These are phyloP conservation scores for Caenorhabditis japonica DNA, from an alignment of 2,888 invertebrate genomes.

Conservation along the genomic window DNA sequence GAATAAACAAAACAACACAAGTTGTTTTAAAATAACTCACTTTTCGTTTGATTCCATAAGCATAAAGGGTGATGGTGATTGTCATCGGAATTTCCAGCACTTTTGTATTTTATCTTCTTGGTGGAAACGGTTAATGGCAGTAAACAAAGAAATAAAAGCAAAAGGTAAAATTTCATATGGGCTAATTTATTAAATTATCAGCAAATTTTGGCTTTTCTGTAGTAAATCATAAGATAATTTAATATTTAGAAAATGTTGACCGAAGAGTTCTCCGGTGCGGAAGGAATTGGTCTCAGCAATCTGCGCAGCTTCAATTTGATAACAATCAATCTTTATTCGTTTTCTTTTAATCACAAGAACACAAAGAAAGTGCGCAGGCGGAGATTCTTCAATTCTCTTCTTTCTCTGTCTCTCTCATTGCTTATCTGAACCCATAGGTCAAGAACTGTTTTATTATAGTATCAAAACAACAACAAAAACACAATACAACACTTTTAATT, in stretches of 20 bases:
- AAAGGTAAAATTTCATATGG: slow-evolving; percentile 33
- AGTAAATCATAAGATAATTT: not conserved
- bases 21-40: slow-evolving; percentile 4
- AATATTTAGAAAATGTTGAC: slow-evolving; percentile 25
- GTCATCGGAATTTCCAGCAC: slow-evolving; percentile 16
- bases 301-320: slow-evolving; percentile 23
- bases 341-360: slow-evolving; percentile 11
- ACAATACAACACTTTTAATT: slow-evolving; percentile 6
- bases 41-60: slow-evolving; percentile 42
- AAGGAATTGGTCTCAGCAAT: slow-evolving; percentile 37
- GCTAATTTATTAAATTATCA: slow-evolving; percentile 12
- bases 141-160: slow-evolving; percentile 21
- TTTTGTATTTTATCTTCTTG: slow-evolving; percentile 21
- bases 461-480: not conserved
- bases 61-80: slow-evolving; percentile 18
- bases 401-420: slow-evolving; percentile 34
- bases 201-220: slow-evolving; percentile 27
- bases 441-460: slow-evolving; percentile 20
- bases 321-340: slow-evolving; percentile 30
- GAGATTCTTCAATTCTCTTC: slow-evolving; percentile 28
- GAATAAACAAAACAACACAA: slow-evolving; percentile 1
- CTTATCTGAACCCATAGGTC: no score
- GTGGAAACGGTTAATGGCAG: slow-evolving; percentile 1
- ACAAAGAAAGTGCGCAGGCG: slow-evolving; percentile 41
- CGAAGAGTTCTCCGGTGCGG: slow-evolving; percentile 42